Evolutionary conservation across 2,113 vertebrate species (phyloP).

Genomic region (Zosterops pallidus): DNA sequence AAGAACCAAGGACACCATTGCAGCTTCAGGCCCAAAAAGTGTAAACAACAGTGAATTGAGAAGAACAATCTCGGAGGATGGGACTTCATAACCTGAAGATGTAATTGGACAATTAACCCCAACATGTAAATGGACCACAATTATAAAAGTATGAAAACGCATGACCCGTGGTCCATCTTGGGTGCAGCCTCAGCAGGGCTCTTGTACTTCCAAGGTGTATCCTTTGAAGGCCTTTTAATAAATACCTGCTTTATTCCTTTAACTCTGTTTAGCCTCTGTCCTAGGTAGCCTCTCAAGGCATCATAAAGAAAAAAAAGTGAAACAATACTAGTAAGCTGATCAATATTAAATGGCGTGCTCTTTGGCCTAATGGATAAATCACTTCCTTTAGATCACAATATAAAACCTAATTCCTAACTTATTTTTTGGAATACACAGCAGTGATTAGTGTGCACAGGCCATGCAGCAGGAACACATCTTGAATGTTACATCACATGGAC

Average conservation of each 20-base stretch:
- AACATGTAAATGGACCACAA: not conserved
- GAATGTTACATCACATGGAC: not conserved
- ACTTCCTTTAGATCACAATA: not conserved
- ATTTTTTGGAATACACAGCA: not conserved
- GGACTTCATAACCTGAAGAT: not conserved
- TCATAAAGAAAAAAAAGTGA: not conserved
- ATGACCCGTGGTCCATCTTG: not conserved
- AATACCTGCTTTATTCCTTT: not conserved
- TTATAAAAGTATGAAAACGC: not conserved
- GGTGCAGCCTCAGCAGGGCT: not conserved
- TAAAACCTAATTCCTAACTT: not conserved
- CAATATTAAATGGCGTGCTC: not conserved
- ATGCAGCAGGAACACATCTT: not conserved
- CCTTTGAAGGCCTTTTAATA: not conserved
- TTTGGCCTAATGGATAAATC: not conserved
- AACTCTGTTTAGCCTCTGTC: not conserved
- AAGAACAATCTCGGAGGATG: not conserved
- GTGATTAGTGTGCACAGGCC: not conserved
- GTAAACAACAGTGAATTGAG: not conserved
- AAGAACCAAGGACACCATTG: rapidly evolving
- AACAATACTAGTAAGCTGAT: not conserved
- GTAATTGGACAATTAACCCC: not conserved
- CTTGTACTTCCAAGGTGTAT: not conserved
- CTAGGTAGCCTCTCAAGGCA: not conserved
- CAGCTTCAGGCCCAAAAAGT: not conserved